phyloP scores from a whole-genome alignment of 2,888 invertebrate genomes.

The Drosophila colorata region DNA sequence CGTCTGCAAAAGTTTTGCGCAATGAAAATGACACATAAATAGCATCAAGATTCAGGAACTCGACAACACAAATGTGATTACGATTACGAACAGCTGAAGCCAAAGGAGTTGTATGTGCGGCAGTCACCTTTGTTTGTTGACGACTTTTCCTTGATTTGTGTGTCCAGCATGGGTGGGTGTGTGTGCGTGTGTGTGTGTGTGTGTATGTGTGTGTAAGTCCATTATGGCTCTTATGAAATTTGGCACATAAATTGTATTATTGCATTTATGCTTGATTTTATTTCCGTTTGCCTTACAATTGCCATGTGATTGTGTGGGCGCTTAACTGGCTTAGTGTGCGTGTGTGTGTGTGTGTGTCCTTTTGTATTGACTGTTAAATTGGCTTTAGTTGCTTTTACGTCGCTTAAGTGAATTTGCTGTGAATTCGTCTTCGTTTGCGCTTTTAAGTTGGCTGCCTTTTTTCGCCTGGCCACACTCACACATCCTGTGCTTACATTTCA shows the following conservation, averaged over 20 bases:
- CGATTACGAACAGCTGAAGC: constrained; percentile 54
- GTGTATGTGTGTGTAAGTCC: constrained; percentile 54
- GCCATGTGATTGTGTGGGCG: constrained; percentile 62
- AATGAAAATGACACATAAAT: constrained; percentile 76
- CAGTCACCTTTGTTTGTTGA: constrained; percentile 78
- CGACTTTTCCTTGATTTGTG: constrained; percentile 61
- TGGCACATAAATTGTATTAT: constrained; percentile 81
- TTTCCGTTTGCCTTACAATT: constrained; percentile 75
- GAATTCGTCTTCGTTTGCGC: constrained; percentile 62
- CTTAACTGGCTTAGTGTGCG: constrained; percentile 30
- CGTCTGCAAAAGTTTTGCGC: constrained; percentile 55
- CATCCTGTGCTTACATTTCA: constrained; percentile 58
- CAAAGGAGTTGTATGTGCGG: constrained; percentile 13
- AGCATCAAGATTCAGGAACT: constrained; percentile 64
- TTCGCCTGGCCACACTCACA: constrained; percentile 3
- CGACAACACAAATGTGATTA: constrained; percentile 72
- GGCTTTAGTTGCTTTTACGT: constrained; percentile 69
- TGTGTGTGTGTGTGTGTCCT: constrained; percentile 17
- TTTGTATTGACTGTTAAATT: constrained; percentile 74
- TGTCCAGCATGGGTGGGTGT: constrained; percentile 15
- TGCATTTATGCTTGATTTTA: constrained; percentile 81
- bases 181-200: constrained; percentile 29
- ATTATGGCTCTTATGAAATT: constrained; percentile 74
- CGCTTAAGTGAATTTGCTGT: constrained; percentile 68
- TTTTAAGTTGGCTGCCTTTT: constrained; percentile 32